Percentiles rank a stretch among this genome's conserved stretches.
Conservation (phyloP, 2,113 vertebrate species). For the Nothobranchius furzeri region DNA sequence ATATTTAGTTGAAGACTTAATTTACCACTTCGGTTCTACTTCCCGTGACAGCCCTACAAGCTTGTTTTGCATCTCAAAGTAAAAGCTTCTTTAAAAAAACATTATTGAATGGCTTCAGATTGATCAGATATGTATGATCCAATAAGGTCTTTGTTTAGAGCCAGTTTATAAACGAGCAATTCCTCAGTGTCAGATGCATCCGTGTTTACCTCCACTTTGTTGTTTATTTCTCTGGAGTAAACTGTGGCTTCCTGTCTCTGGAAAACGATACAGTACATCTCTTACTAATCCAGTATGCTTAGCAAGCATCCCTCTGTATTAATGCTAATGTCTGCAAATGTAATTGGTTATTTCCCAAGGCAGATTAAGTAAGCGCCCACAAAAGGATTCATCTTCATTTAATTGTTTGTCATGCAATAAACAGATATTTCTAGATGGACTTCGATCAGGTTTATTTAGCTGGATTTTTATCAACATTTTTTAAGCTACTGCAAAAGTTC, state of each 20-base stretch:
- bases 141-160: constrained; percentile 40
- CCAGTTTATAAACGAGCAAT: constrained; percentile 18
- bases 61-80: constrained; percentile 28
- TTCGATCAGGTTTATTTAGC: constrained; percentile 14
- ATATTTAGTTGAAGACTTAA: constrained; percentile 56
- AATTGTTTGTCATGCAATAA: constrained; percentile 13
- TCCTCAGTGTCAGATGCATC: constrained; percentile 12
- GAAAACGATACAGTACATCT: constrained; percentile 14
- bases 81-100: constrained; percentile 25
- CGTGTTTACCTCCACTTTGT: constrained; percentile 8
- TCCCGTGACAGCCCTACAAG: constrained; percentile 41
- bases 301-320: constrained; percentile 32
- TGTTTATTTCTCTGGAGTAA: constrained; percentile 24
- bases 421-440: neutral
- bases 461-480: no score
- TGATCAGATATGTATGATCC: constrained; percentile 23
- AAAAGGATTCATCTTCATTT: constrained; percentile 4
- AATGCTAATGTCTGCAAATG: constrained; percentile 30
- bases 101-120: constrained; percentile 21
- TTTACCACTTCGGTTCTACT: constrained; percentile 46
- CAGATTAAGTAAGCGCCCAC: neutral
- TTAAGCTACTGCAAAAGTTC: no score
- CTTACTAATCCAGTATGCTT: constrained; percentile 25
- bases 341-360: constrained; percentile 23
- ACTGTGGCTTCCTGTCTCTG: constrained; percentile 27